phyloP scores from a whole-genome alignment of 2,113 vertebrate species.

The Cavia porcellus region DNA sequence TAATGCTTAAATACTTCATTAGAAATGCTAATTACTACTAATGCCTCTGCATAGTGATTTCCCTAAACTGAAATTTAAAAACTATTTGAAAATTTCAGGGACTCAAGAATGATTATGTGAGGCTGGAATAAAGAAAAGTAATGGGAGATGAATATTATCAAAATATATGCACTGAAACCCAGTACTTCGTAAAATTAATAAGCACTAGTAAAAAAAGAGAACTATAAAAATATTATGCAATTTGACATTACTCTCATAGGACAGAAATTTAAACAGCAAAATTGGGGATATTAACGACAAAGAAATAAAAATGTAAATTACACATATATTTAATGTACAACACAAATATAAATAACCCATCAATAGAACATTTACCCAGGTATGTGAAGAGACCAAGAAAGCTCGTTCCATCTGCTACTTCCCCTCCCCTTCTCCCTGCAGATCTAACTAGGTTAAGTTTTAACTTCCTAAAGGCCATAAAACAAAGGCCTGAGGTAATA shows the following conservation, averaged over 20 bases:
- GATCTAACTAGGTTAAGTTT: too few relatives aligned
- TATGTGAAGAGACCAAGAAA: too few relatives aligned
- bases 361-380: background rate
- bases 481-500: too few relatives aligned
- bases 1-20: conserved; percentile 20
- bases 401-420: too few relatives aligned
- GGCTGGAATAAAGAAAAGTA: background rate
- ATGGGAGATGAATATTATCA: background rate
- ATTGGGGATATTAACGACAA: conserved; percentile 4
- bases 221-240: conserved; percentile 21
- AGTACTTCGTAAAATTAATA: background rate
- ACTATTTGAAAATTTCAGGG: background rate
- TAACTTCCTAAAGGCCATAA: too few relatives aligned
- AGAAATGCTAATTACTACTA: background rate
- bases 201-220: background rate
- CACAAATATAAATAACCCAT: background rate
- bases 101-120: background rate
- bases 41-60: background rate
- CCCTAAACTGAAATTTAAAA: conserved; percentile 39
- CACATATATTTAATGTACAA: background rate
- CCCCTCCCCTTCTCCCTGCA: too few relatives aligned
- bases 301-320: conserved; percentile 3
- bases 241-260: background rate
- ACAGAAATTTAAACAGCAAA: conserved; percentile 36
- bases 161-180: background rate